phyloP scores from a whole-genome alignment of 2,888 invertebrate genomes.

The Smittia aterrima region DNA sequence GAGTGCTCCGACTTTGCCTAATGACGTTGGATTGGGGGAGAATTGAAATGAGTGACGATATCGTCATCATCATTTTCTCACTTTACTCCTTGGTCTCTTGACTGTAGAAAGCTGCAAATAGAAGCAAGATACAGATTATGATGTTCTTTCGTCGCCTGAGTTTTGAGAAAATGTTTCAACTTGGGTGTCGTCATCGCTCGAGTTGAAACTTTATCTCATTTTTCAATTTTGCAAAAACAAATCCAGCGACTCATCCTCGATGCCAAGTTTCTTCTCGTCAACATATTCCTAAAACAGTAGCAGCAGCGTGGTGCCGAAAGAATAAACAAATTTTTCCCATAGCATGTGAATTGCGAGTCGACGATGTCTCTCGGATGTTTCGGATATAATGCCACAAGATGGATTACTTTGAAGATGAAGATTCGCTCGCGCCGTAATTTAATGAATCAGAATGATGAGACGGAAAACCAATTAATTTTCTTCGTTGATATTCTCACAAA shows the following conservation, averaged over 20 bases:
- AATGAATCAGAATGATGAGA: background rate
- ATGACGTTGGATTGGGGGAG: background rate
- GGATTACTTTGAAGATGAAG: background rate
- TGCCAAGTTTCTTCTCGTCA: background rate
- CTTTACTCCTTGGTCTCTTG: background rate
- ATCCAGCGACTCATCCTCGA: background rate
- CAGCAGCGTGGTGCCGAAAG: background rate
- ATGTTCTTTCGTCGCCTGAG: background rate
- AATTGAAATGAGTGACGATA: background rate
- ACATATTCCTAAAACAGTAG: background rate
- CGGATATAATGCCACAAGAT: background rate
- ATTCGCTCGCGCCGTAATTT: background rate
- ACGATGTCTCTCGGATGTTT: background rate
- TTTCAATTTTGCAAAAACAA: constrained; percentile 3
- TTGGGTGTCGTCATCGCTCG: background rate
- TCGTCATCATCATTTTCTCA: background rate
- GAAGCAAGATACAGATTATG: background rate
- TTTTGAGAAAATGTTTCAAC: background rate
- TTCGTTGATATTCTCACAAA: background rate
- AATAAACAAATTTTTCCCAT: background rate
- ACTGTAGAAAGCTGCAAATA: background rate
- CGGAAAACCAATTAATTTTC: constrained; percentile 8
- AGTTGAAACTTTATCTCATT: background rate
- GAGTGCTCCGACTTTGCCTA: background rate
- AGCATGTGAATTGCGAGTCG: background rate